Base-by-base conservation (phyloP, 2,113 vertebrate genomes). In the Hippocampus comes region DNA sequence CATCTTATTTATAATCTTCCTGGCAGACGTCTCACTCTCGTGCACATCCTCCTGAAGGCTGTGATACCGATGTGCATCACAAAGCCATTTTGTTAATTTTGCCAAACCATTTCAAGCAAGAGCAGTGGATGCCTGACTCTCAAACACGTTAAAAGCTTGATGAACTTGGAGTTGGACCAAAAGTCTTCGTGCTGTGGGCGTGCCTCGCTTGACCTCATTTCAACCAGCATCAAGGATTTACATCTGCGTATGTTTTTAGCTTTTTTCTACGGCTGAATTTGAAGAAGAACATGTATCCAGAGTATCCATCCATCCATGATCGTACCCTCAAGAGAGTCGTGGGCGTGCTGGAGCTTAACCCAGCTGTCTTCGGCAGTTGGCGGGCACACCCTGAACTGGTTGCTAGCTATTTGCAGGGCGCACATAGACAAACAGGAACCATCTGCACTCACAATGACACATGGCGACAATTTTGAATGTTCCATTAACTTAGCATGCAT, bases 1-100 rank as follows among this genome's bases (percentile, higher is more conserved):
- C 61, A 66, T 72, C 71, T 74, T 59, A 0, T 60, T 76, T 70
- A 53, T 76, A 80, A 78, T 78, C 72, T 81, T 61, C 51, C 53
- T 0, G 21, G 61, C 75, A 41, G 53, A n/a, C 53, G 21, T 55
- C 20, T 83, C 51, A 57, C 2, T 83, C 72, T 77, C 18, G 23
- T 12, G 38, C 46, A 70, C 67, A 61, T n/a, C 25, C 49, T 65
- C 42, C 23, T 0, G 60, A 72, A 72, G 70, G 72, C 65, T n/a
- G 53, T 8, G 7, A n/a, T 55, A n/a, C 1, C 53, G 18, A n/a
- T 21, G n/a, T 56, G 17, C 34, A 72, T 66, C 11, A 23, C 4
- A 30, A 3, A 1, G 17, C 9, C 14, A 41, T 70, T 75, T 12
- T 53, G 27, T 6, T 14, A 23, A 25, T 69, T 71, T 27, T 61